Evolutionary conservation across 2,113 vertebrate species (phyloP), one percentile per base, ranked within the genome.

Genomic region (Platysteira castanea): DNA sequence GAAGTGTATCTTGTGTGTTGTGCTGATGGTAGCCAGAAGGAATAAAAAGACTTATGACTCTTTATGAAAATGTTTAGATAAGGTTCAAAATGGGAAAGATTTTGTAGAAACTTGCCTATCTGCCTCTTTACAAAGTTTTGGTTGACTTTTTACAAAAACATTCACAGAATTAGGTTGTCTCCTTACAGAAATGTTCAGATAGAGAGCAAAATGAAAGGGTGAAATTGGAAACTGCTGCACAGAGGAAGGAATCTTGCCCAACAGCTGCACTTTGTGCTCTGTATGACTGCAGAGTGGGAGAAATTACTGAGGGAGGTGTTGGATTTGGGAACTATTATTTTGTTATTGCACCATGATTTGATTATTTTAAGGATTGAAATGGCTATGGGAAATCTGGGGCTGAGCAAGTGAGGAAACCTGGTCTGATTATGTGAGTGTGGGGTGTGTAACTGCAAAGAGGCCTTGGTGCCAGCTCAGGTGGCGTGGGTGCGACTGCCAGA

Each of bases 1-100:
- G 8, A 52, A 28, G 3, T 28, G 18, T 37, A 18, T 60, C 19
- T 39, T 53, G 4, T 7, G 9, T 33, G 8, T 77, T 0, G 0
- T 23, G 33, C 11, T 69, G 39, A 39, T 87, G 33, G 47, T 16
- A 69, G 23, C 18, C 19, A 23, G 8, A 46, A 60, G 53, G 22
- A 46, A 61, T 19, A 39, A 46, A 37, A 68, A 11, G 1, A 13
- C 12, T 46, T 53, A 52, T 8, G 54, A 53, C 18, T 7, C 10
- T 46, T 27, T 12, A 52, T 15, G 4, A 39, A 60, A 69, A 39
- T 44, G 4, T 37, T 60, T 44, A 46, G 54, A 15, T 52, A 10
- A 60, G 35, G 6, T 28, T 7, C 8, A 69, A 77, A 60, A 52
- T 52, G 22, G 37, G 7, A 50, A 21, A 44, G 7, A 46, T 10